Evolutionary conservation across 1,140 invertebrate genomes (phyloP), one percentile per base, ranked within the genome.

Genomic region (Ceratosolen solmsi): DNA sequence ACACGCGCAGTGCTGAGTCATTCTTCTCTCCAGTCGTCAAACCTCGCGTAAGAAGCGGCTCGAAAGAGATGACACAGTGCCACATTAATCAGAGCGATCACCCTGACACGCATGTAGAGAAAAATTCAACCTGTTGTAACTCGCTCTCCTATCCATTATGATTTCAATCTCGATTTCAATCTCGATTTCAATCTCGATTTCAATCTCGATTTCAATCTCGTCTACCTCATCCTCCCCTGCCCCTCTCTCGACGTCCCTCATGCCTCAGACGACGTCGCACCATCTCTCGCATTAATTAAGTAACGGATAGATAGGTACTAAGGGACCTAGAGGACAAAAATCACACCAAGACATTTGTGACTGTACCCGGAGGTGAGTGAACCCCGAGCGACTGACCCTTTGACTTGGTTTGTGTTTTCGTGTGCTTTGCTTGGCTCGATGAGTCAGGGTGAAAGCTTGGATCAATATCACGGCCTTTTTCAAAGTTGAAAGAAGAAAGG

Each of bases 281-380:
- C 27, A 13, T 7, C 13, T 27, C 46, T 0, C 20, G 76, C 84
- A 84, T 87, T 88, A 87, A 88, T 87, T 85, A 87, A 82, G 85
- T 87, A 87, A 88, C 87, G 83, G 86, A 87, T 77, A 84, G n/a
- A n/a, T n/a, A n/a, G n/a, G n/a, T n/a, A n/a, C n/a, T n/a, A n/a
- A n/a, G n/a, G n/a, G n/a, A n/a, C n/a, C n/a, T n/a, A n/a, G n/a
- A n/a, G n/a, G n/a, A n/a, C n/a, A n/a, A n/a, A n/a, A n/a, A n/a
- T n/a, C n/a, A n/a, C n/a, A n/a, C n/a, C n/a, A n/a, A n/a, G n/a
- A n/a, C n/a, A n/a, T n/a, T n/a, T n/a, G n/a, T n/a, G n/a, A n/a
- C n/a, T 51, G 70, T 30, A 4, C 22, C 46, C 2, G 17, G 54
- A 73, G 68, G 70, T 73, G 68, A 80, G 56, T 17, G 70, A 80